Conservation (phyloP, 2,888 invertebrate genomes). For the Camptogramma bilineatum region DNA sequence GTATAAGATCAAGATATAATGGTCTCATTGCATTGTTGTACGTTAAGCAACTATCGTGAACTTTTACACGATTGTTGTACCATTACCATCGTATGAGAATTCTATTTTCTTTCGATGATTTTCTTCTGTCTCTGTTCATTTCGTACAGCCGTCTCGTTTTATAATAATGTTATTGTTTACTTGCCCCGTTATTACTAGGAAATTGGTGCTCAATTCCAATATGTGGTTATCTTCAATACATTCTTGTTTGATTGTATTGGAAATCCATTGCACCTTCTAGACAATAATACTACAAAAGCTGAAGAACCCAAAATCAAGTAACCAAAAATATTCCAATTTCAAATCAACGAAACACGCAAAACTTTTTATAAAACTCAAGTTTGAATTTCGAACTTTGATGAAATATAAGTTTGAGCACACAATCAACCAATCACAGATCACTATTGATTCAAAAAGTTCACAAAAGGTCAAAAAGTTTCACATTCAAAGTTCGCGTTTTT, state of each 20-base stretch:
- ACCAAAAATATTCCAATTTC: conserved; percentile 3
- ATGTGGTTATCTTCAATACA: conserved; percentile 63
- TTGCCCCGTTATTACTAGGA: conserved; percentile 75
- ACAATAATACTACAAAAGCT: neutral
- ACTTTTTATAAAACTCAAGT: neutral
- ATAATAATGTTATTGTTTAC: conserved; percentile 82
- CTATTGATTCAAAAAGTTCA: conserved; percentile 9
- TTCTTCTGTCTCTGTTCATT: conserved; percentile 59
- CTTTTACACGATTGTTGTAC: conserved; percentile 82
- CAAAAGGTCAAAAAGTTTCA: conserved; percentile 20
- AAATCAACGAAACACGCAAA: neutral
- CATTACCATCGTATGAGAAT: conserved; percentile 83
- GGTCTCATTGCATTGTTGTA: conserved; percentile 70
- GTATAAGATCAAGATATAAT: conserved; percentile 57
- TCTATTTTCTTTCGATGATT: conserved; percentile 80
- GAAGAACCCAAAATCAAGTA: neutral
- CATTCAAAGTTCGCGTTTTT: conserved; percentile 26
- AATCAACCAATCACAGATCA: conserved; percentile 16
- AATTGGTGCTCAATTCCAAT: conserved; percentile 68
- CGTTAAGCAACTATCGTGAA: conserved; percentile 82
- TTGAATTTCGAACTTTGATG: neutral
- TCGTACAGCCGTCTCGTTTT: conserved; percentile 59
- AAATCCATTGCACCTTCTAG: conserved; percentile 13
- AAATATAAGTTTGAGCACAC: neutral
- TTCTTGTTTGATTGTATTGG: conserved; percentile 33